Evolutionary conservation across 1,140 invertebrate genomes (phyloP).

Genomic region (Drosophila cardini): DNA sequence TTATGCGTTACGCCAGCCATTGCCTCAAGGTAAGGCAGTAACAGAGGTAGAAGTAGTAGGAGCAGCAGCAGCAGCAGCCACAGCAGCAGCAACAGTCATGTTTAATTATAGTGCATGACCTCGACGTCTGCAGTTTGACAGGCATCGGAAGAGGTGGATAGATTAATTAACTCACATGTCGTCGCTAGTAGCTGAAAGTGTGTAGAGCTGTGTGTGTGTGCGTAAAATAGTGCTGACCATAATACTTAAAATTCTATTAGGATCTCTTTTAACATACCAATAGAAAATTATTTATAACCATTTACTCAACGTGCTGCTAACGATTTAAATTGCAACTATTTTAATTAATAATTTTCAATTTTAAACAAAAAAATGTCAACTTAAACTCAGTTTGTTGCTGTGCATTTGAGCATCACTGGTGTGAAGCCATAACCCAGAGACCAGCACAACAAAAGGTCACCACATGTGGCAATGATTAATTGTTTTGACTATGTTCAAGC

Average conservation of each 20-base stretch:
- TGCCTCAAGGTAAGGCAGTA: slow-evolving; percentile 24
- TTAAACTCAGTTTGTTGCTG: too few species aligned
- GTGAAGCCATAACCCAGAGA: neutral
- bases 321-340: too few species aligned
- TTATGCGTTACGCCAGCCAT: slow-evolving; percentile 60
- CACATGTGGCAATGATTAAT: slow-evolving; percentile 73
- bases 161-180: slow-evolving; percentile 80
- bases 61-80: slow-evolving; percentile 9
- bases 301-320: neutral
- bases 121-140: slow-evolving; percentile 60
- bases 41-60: too few species aligned
- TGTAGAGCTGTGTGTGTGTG: neutral
- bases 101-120: slow-evolving; percentile 64
- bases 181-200: slow-evolving; percentile 35
- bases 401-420: neutral
- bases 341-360: too few species aligned
- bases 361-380: too few species aligned
- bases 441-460: slow-evolving; percentile 54
- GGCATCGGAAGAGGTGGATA: slow-evolving; percentile 55
- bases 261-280: too few species aligned
- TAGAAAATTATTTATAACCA: neutral
- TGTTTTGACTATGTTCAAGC: slow-evolving; percentile 26
- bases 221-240: neutral
- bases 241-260: too few species aligned
- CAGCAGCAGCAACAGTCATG: slow-evolving; percentile 25